Percentiles rank a stretch among this genome's conserved stretches.
Evolutionary conservation across 2,113 vertebrate species (phyloP).

Genomic region (Hassar affinis): DNA sequence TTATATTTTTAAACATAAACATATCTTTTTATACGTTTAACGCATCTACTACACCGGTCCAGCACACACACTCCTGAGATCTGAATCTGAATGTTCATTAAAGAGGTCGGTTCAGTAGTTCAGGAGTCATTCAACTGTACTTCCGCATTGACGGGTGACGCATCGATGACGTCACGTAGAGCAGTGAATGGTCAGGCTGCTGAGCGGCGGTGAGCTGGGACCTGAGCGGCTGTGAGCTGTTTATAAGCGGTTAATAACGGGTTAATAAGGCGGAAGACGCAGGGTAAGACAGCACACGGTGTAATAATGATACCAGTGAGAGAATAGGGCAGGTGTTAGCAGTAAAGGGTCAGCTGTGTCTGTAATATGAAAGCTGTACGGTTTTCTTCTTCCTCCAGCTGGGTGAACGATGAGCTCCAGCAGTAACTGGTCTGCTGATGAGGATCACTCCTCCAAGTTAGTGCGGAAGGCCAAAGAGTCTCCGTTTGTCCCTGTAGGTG

Average conservation of each 20-base stretch:
- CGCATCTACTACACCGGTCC: not conserved
- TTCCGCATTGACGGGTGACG: not conserved
- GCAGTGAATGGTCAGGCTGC: not conserved
- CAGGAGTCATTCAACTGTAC: not conserved
- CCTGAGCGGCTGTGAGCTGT: not conserved
- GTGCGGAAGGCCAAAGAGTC: slow-evolving; percentile 55
- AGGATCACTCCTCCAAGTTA: slow-evolving; percentile 45
- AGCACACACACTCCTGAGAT: not conserved
- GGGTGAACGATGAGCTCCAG: slow-evolving; percentile 35
- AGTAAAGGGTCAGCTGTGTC: not conserved
- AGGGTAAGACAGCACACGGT: not conserved
- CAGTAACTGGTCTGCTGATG: slow-evolving; percentile 35
- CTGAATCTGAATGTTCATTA: not conserved
- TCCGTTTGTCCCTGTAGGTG: slow-evolving; percentile 56
- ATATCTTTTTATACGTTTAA: not conserved
- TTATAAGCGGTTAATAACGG: not conserved
- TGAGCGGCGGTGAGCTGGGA: not conserved
- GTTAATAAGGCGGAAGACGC: not conserved
- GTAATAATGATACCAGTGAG: not conserved
- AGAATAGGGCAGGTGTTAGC: not conserved
- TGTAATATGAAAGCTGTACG: too few relatives aligned
- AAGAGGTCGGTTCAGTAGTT: not conserved
- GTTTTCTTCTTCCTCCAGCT: not conserved
- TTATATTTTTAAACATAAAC: not conserved
- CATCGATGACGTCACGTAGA: not conserved